Evolutionary conservation across 2,888 invertebrate species (phyloP).

Genomic region (Ptilodon capucinus): DNA sequence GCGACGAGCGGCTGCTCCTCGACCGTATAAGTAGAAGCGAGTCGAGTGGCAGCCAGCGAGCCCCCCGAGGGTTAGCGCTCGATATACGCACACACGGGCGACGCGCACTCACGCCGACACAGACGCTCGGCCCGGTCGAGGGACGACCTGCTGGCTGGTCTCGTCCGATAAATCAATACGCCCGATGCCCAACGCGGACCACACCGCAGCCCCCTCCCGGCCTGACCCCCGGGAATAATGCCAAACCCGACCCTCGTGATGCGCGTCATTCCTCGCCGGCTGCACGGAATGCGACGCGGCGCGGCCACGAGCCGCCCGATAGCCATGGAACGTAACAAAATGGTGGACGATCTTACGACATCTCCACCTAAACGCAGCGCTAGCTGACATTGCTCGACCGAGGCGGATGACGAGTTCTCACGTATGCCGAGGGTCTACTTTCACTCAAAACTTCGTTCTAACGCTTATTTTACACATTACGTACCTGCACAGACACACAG

Average conservation of each 20-base stretch:
- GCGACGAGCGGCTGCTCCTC: constrained; percentile 73
- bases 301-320: constrained; percentile 77
- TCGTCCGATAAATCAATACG: constrained; percentile 80
- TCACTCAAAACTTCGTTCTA: constrained; percentile 72
- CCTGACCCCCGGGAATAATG: constrained; percentile 75
- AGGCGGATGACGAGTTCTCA: constrained; percentile 81
- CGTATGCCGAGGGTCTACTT: constrained; percentile 77
- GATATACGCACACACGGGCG: constrained; percentile 74
- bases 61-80: constrained; percentile 82
- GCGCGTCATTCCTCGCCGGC: constrained; percentile 73
- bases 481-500: constrained; percentile 86
- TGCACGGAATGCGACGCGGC: constrained; percentile 78
- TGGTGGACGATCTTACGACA: constrained; percentile 84
- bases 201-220: constrained; percentile 71
- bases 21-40: constrained; percentile 80
- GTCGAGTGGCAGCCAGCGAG: constrained; percentile 78
- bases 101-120: constrained; percentile 75
- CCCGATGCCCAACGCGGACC: constrained; percentile 65
- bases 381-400: constrained; percentile 77
- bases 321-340: constrained; percentile 81
- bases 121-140: constrained; percentile 73
- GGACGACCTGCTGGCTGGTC: constrained; percentile 78
- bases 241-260: constrained; percentile 74
- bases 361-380: constrained; percentile 79
- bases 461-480: constrained; percentile 63